Percentiles rank a stretch among this genome's conserved stretches.
Evolutionary conservation across 2,113 vertebrate species (phyloP).

Genomic region (Salvelinus namaycush): DNA sequence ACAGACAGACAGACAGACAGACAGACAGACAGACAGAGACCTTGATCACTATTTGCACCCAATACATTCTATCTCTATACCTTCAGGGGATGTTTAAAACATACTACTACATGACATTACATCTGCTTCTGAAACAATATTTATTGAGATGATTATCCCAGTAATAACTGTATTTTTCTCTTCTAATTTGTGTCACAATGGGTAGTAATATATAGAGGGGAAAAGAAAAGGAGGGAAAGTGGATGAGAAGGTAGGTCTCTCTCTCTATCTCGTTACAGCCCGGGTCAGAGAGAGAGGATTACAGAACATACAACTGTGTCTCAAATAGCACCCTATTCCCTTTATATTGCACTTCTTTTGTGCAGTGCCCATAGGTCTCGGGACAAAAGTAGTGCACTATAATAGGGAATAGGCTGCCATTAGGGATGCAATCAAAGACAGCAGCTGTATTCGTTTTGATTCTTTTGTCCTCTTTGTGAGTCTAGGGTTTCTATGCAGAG

Average conservation of each 20-base stretch:
- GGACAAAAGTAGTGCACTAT: too few relatives aligned
- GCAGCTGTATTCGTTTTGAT: constrained; percentile 23
- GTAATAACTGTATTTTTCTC: constrained; percentile 14
- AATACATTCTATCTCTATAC: neutral
- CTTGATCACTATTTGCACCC: constrained; percentile 16
- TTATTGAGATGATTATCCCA: constrained; percentile 14
- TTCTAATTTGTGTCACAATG: neutral
- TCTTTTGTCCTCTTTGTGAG: constrained; percentile 34
- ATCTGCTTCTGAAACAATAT: neutral
- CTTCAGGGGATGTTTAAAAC: constrained; percentile 9
- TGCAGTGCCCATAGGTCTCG: too few relatives aligned
- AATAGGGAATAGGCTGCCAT: too few relatives aligned
- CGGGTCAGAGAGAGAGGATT: constrained; percentile 32
- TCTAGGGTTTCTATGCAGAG: constrained; percentile 7
- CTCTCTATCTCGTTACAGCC: constrained; percentile 26
- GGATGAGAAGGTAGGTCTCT: constrained; percentile 17
- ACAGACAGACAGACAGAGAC: neutral
- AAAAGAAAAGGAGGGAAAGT: neutral
- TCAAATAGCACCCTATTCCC: too few relatives aligned
- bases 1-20: too few relatives aligned
- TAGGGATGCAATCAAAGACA: too few relatives aligned
- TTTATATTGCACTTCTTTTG: too few relatives aligned
- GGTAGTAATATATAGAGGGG: neutral
- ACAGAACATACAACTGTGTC: constrained; percentile 19
- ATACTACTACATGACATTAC: neutral